Percentiles rank a stretch among this genome's conserved stretches.
phyloP scores from a whole-genome alignment of 2,888 invertebrate species.

The Spodoptera exigua region DNA sequence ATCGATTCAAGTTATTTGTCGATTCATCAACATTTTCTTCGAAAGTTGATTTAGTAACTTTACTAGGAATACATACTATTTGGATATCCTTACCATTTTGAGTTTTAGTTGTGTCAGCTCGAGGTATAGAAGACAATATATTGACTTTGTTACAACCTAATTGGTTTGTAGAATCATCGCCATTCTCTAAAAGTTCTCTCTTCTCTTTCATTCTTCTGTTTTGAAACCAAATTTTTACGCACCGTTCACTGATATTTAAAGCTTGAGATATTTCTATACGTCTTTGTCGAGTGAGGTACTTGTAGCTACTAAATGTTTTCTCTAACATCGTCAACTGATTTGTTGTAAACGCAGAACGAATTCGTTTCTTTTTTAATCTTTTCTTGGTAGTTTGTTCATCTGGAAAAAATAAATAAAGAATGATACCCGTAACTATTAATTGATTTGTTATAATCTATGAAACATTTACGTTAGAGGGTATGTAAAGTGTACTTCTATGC shows the following conservation, averaged over 20 bases:
- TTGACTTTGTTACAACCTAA: constrained; percentile 34
- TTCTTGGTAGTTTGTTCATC: constrained; percentile 69
- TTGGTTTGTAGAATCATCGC: constrained; percentile 67
- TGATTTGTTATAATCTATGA: no score
- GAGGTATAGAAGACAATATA: constrained; percentile 30
- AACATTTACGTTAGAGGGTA: no score
- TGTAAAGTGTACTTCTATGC: no score
- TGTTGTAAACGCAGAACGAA: constrained; percentile 93
- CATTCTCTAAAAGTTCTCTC: constrained; percentile 82
- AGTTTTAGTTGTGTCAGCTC: no score
- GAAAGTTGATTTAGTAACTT: no score
- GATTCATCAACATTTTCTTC: no score
- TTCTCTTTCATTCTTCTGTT: constrained; percentile 94
- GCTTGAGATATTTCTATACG: constrained; percentile 91
- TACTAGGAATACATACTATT: no score
- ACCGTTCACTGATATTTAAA: constrained; percentile 91
- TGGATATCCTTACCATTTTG: no score
- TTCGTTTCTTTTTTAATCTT: constrained; percentile 89
- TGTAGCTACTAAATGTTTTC: constrained; percentile 75
- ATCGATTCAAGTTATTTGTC: no score
- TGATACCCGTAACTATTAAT: no score
- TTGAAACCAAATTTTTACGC: constrained; percentile 96
- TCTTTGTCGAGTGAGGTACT: constrained; percentile 91
- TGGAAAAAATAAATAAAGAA: constrained; percentile 40
- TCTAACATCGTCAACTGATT: constrained; percentile 92